A percentile compares a stretch with the other conserved stretches of the same genome.
Evolutionary conservation across 2,797 vertebrate genomes (phyloP).

Genomic region (Silurus aristotelis): DNA sequence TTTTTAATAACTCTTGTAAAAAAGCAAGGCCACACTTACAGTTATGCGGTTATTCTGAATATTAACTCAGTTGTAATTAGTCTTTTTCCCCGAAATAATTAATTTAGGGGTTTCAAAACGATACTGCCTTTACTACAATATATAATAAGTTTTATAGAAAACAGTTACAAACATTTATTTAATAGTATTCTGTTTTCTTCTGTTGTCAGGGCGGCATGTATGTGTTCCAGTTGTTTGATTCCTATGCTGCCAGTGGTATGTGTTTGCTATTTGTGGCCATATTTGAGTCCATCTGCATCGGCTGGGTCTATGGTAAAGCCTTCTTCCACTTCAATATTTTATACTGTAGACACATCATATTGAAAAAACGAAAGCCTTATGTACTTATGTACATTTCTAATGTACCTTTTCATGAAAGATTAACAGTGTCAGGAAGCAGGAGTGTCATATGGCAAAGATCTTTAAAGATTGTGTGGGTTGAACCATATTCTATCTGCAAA

Average conservation of each 20-base stretch:
- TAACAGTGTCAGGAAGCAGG: neutral
- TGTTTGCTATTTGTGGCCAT: constrained; percentile 98
- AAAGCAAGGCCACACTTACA: neutral
- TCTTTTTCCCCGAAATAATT: neutral
- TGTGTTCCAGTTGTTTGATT: constrained; percentile 95
- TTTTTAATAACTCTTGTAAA: neutral
- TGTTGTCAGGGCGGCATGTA: constrained; percentile 93
- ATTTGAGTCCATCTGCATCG: constrained; percentile 97
- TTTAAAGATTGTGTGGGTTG: neutral
- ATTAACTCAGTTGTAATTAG: neutral
- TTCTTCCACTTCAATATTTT: constrained; percentile 15
- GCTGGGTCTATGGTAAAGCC: constrained; percentile 95
- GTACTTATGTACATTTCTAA: neutral
- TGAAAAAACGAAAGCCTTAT: neutral
- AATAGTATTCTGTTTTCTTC: constrained; percentile 18
- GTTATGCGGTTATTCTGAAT: neutral
- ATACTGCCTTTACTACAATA: no score
- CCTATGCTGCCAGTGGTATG: constrained; percentile 97
- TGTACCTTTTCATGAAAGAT: constrained; percentile 3
- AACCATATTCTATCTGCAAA: neutral
- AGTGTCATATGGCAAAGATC: neutral
- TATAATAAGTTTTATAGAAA: no score
- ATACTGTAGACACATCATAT: neutral
- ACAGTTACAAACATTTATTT: neutral
- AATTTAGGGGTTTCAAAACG: neutral